A percentile compares a stretch with the other conserved stretches of the same genome.
These are phyloP conservation scores for Eulemur albifrons DNA, from an alignment of 2,797 vertebrate species.

Conservation along the genomic window DNA sequence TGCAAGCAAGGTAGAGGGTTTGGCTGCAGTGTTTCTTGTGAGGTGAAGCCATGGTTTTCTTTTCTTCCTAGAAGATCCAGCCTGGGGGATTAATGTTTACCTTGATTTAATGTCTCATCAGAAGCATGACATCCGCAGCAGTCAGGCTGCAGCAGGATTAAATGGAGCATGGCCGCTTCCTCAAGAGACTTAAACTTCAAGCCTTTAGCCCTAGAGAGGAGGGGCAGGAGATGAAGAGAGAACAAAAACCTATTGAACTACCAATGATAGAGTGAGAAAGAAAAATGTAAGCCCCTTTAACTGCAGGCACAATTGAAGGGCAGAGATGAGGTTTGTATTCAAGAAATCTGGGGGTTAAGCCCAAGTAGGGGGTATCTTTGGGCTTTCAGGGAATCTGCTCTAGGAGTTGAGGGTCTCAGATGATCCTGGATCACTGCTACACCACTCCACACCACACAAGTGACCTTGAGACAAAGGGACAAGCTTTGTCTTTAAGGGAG, in stretches of 20 bases:
- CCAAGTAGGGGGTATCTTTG: neutral
- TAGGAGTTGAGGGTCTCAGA: neutral
- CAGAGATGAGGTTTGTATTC: conserved; percentile 53
- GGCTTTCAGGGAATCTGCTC: neutral
- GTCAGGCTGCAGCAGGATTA: conserved; percentile 70
- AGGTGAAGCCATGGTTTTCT: conserved; percentile 50
- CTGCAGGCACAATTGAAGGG: conserved; percentile 45
- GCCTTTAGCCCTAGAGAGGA: conserved; percentile 73
- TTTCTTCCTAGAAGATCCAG: conserved; percentile 63
- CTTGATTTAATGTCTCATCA: conserved; percentile 87
- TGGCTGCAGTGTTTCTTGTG: conserved; percentile 1
- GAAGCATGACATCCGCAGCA: conserved; percentile 75
- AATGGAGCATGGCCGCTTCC: conserved; percentile 83
- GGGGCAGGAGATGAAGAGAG: conserved; percentile 64
- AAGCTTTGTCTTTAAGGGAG: conserved; percentile 55
- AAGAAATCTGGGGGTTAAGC: conserved; percentile 27
- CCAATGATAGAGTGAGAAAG: conserved; percentile 59
- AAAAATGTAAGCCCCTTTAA: conserved; percentile 74
- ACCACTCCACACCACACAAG: neutral
- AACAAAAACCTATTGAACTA: conserved; percentile 79
- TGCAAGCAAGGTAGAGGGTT: neutral
- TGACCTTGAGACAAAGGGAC: conserved; percentile 72
- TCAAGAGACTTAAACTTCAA: conserved; percentile 82
- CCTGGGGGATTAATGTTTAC: conserved; percentile 80
- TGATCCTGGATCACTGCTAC: neutral